A percentile compares a stretch with the other conserved stretches of the same genome.
phyloP scores from a whole-genome alignment of 2,888 invertebrate genomes.

The Adela reaumurella region DNA sequence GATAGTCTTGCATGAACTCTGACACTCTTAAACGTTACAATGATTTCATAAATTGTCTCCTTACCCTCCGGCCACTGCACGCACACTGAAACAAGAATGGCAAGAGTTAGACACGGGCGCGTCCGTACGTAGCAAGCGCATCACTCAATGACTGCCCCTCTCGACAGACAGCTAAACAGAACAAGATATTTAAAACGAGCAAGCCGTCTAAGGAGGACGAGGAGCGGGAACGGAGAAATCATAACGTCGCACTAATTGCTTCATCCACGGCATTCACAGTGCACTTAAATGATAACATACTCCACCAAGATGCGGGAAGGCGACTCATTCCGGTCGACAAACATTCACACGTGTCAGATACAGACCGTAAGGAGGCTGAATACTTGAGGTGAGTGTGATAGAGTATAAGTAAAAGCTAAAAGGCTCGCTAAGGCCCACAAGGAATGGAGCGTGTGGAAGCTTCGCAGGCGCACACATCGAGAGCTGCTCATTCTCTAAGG shows the following conservation, averaged over 20 bases:
- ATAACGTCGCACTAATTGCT: neutral
- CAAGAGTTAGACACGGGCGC: neutral
- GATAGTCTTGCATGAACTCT: neutral
- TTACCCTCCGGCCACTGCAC: conserved; percentile 90
- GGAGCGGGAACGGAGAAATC: neutral
- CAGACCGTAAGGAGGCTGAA: neutral
- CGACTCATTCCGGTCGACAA: neutral
- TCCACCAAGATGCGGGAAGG: neutral
- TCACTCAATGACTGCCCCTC: neutral
- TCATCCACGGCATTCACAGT: neutral
- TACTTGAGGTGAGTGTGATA: neutral
- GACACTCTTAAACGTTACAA: neutral
- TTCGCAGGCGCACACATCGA: conserved; percentile 1
- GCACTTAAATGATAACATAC: neutral
- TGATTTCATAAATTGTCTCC: conserved; percentile 20
- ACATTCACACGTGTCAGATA: neutral
- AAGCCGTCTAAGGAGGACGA: neutral
- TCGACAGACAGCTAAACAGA: neutral
- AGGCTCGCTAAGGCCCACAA: neutral
- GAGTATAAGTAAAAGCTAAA: no score
- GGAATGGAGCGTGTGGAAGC: neutral
- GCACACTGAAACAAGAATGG: conserved; percentile 73
- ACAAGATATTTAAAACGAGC: neutral
- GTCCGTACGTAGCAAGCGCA: neutral
- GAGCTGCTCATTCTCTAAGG: conserved; percentile 3